Percentiles rank a stretch among this genome's conserved stretches.
phyloP scores from a whole-genome alignment of 2,888 invertebrate species.

The Eurytoma californica region DNA sequence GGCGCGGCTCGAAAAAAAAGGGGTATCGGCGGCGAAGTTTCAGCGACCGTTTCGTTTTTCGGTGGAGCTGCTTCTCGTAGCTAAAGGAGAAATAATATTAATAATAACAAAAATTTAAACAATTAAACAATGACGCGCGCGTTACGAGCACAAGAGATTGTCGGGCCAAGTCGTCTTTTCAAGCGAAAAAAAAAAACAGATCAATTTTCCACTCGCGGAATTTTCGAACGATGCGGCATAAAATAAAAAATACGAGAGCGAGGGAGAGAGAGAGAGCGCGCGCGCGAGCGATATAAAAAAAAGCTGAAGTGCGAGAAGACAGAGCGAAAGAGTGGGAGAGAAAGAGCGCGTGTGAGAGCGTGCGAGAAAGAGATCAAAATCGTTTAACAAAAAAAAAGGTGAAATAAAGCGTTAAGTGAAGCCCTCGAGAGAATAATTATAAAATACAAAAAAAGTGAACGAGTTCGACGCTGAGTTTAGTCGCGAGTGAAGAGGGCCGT shows the following conservation, averaged over 20 bases:
- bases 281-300: conserved; percentile 38
- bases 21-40: conserved; percentile 15
- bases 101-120: conserved; percentile 41
- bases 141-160: conserved; percentile 51
- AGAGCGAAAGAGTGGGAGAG: conserved; percentile 37
- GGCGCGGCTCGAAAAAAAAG: not conserved
- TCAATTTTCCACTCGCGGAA: conserved; percentile 54
- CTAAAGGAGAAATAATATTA: no score
- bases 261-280: conserved; percentile 43
- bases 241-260: conserved; percentile 43
- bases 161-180: conserved; percentile 58
- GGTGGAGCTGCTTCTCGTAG: not conserved
- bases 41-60: conserved; percentile 34
- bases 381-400: conserved; percentile 58
- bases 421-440: conserved; percentile 54
- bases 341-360: conserved; percentile 50
- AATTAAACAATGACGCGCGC: conserved; percentile 26
- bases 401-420: conserved; percentile 60
- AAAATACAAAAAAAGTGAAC: conserved; percentile 59
- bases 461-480: conserved; percentile 46
- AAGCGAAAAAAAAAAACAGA: conserved; percentile 24
- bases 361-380: conserved; percentile 56
- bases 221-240: conserved; percentile 56
- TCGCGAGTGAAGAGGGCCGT: conserved; percentile 63
- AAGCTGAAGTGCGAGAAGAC: conserved; percentile 41